Base-by-base conservation (phyloP, 53 echinoderm and acorn worm species). In the Apostichopus leukothele region DNA sequence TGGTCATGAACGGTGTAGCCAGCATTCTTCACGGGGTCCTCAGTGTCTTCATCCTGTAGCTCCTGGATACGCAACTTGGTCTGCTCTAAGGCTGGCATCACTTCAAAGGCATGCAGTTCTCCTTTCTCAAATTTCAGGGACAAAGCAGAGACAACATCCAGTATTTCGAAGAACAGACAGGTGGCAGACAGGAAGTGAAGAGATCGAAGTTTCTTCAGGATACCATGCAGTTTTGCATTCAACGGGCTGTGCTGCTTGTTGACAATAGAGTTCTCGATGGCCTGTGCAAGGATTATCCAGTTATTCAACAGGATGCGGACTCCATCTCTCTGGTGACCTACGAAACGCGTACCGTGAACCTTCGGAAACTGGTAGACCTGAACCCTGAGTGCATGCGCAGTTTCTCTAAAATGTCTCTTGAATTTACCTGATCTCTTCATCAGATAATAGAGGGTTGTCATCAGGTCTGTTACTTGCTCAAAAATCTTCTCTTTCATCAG, bases 311-410 rank as follows among this genome's bases (percentile, higher is more conserved):
- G 76, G 74, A 90, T 81, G 23, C 60, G 68, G 51, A 89, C 86
- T 50, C 93, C 93, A 78, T 74, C 79, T 75, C 88, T 89, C 10
- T 92, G 94, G 66, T 93, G 94, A 66, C 75, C 88, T 53, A 91
- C 89, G 73, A 92, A 94, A 14, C 94, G 79, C 13, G 94, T 90
- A 16, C 91, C 94, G 74, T 92, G 94, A 79, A 93, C 91, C 76
- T 93, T 93, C 13, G 94, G 94, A 75, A 91, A 93, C n/a, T 67
- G 84, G 87, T 93, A 91, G 25, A 91, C 81, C 77, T 89, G 89
- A 67, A 86, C 74, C 12, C 73, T 19, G 5, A 91, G 59, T 7
- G 60, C 91, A 19, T 90, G 74, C 18, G 86, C 90, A 55, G 86
- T 88, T 71, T 22, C 67, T 39, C 78, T 66, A 84, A 91, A 91